Evolutionary conservation across 2,797 vertebrate species (phyloP).

Genomic region (Amblyraja radiata): DNA sequence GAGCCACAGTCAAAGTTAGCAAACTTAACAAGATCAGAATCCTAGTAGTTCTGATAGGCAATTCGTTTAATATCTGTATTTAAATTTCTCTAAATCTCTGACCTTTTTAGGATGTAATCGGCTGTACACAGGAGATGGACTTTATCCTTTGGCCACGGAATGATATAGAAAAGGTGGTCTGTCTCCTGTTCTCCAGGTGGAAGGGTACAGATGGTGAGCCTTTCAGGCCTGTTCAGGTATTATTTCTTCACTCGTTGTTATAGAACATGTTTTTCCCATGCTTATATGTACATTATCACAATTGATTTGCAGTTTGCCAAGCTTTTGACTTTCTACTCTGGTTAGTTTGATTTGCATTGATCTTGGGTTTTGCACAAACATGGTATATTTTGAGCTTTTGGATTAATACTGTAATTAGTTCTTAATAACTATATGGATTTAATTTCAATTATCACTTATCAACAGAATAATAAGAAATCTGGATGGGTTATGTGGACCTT

Average conservation of each 20-base stretch:
- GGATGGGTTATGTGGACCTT: neutral
- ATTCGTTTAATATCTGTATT: neutral
- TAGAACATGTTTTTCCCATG: neutral
- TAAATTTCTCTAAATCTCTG: slow-evolving; percentile 11
- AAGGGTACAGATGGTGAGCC: slow-evolving; percentile 95
- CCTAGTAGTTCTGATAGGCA: too few relatives aligned
- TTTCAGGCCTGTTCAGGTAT: slow-evolving; percentile 98
- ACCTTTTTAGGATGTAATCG: slow-evolving; percentile 76
- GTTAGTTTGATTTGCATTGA: neutral
- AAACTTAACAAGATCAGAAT: neutral
- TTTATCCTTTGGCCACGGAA: slow-evolving; percentile 99
- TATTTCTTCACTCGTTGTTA: neutral
- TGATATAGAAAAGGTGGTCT: slow-evolving; percentile 99
- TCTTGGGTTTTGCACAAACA: neutral
- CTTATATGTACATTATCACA: too few relatives aligned
- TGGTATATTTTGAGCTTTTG: neutral
- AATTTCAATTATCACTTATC: neutral
- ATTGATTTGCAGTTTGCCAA: slow-evolving; percentile 2
- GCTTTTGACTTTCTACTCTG: neutral
- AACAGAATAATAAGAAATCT: neutral
- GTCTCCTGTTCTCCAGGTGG: slow-evolving; percentile 99
- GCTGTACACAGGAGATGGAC: slow-evolving; percentile 99
- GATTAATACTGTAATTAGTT: neutral
- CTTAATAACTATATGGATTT: neutral
- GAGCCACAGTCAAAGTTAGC: neutral